Evolutionary conservation across 2,113 vertebrate genomes (phyloP), one percentile per base, ranked within the genome.

Genomic region (Nestor notabilis): DNA sequence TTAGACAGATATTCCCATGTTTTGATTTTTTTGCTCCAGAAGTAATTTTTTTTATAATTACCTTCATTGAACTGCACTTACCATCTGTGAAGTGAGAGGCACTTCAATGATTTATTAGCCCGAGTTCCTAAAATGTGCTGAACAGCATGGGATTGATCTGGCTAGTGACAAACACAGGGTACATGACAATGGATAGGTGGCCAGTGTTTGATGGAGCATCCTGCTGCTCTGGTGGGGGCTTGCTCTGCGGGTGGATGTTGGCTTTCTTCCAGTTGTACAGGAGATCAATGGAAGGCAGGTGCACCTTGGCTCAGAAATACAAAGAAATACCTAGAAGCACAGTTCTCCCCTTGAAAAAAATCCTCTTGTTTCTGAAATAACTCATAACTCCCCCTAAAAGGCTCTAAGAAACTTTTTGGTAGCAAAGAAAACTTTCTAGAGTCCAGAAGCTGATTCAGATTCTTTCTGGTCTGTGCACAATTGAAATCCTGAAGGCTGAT

Each of bases 11-110:
- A 94, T 96, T 97, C 96, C 94, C 96, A 83, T 91, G 98, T 98
- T 98, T 98, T 98, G 97, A 98, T 98, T 98, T 98, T 98, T 97
- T 98, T 97, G 71, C 96, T 98, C 97, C 97, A 96, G 94, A 97
- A 98, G 97, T 98, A 97, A 97, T 98, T 98, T 97, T 98, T 98
- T 97, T 97, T 96, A 98, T 98, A 98, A 98, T 98, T 98, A 98
- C 98, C 98, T 98, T 97, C 97, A 98, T 97, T 97, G 98, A 98
- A 97, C 97, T 97, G 96, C 96, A 97, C 94, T 98, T 97, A 94
- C 96, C 96, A 87, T 97, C 97, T 97, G 95, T 96, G 97, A 95
- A 94, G 96, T 96, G 96, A 95, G 96, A 95, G 90, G n/a, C 96
- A 74, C 91, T 94, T 96, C 94, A 96, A 94, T 98, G 98, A 98